These are phyloP conservation scores for Polyploca ridens DNA, from an alignment of 2,888 invertebrate genomes.

Conservation along the genomic window DNA sequence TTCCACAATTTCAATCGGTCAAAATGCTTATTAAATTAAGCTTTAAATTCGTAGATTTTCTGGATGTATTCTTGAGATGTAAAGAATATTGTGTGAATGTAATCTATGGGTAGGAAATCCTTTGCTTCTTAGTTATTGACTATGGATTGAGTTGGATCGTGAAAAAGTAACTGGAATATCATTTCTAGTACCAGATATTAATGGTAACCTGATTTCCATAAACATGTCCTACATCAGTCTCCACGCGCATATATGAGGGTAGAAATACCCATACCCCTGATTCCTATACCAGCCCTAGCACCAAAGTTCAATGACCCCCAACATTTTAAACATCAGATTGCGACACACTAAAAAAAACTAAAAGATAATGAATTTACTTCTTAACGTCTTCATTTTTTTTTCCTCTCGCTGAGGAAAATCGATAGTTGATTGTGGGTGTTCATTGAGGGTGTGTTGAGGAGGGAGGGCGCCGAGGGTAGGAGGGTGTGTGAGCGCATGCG, in stretches of 20 bases:
- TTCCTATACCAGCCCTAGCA: background rate
- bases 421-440: constrained; percentile 77
- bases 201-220: background rate
- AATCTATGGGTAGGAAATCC: no score
- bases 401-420: constrained; percentile 63
- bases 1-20: no score
- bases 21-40: no score
- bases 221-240: background rate
- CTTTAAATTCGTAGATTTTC: no score
- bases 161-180: background rate
- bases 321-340: background rate
- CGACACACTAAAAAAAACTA: background rate
- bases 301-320: constrained; percentile 9
- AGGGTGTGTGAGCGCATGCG: constrained; percentile 67
- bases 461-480: constrained; percentile 38
- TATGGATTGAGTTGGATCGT: background rate
- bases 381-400: constrained; percentile 28
- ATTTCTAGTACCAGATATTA: no score
- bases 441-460: constrained; percentile 44
- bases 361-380: constrained; percentile 13
- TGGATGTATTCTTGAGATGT: no score
- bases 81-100: no score
- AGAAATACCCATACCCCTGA: background rate
- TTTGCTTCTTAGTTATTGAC: no score
- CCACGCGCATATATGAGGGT: background rate